Evolutionary conservation across 2,888 invertebrate species (phyloP), one percentile per base, ranked within the genome.

Genomic region (Acronicta psi): DNA sequence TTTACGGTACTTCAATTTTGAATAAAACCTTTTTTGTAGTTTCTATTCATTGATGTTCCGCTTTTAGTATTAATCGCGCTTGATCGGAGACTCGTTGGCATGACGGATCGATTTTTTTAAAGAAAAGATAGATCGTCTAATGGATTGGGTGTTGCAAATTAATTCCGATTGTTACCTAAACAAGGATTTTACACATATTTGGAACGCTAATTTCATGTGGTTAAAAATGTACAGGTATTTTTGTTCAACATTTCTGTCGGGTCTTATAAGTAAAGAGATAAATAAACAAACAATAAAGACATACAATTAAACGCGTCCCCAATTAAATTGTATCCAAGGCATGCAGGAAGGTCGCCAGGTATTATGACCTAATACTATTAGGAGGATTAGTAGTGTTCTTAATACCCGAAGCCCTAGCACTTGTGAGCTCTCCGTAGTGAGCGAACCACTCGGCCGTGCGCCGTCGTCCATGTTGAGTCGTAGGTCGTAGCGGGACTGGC

Each of bases 361-460:
- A 88, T 89, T 88, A 87, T 84, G 82, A 84, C 80, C 82, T 90
- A 91, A 90, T 88, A 83, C 83, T 80, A 83, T 90, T 90, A 90
- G 51, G 60, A 51, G 82, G 85, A 89, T 90, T 90, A 90, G 75
- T 73, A 75, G 36, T 77, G 85, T 75, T 81, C 88, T 86, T 90
- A 90, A 90, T 89, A 84, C 85, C 49, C 57, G 92, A 93, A 92
- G 91, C 92, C 92, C 80, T 66, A 54, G 86, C 90, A 91, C 89
- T 92, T 89, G 85, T 80, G 77, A 73, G 91, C 79, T 65, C 73
- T 91, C 90, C 14, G 55, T 31, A 38, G 51, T 43, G 53, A 44
- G 59, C 46, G 55, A 55, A 74, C 51, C 87, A 88, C 79, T 86
- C 81, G 72, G 69, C 64, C 71, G 75, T 61, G 70, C 34, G 70